Evolutionary conservation across 2,113 vertebrate genomes (phyloP).

Genomic region (Salvelinus alpinus): DNA sequence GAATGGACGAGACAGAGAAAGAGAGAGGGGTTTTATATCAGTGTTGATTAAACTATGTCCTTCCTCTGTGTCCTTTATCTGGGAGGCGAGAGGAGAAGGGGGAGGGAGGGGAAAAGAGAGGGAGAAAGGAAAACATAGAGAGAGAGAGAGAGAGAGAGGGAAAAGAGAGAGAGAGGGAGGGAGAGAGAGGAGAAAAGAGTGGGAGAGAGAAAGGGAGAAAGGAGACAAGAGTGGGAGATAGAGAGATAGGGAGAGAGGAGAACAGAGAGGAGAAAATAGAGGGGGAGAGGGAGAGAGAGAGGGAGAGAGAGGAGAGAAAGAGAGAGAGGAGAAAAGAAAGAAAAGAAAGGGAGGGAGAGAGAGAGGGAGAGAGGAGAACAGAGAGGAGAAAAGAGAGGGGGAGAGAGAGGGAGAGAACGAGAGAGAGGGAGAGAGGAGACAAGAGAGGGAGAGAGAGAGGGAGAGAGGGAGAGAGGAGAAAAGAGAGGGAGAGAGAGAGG

Average conservation of each 20-base stretch:
- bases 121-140: not conserved
- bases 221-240: not conserved
- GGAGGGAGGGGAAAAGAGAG: slow-evolving; percentile 36
- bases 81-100: not conserved
- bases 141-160: slow-evolving; percentile 11
- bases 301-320: too few species aligned
- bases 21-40: slow-evolving; percentile 5
- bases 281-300: slow-evolving; percentile 3
- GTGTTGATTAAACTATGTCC: slow-evolving; percentile 48
- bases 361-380: too few species aligned
- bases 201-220: not conserved
- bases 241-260: slow-evolving; percentile 5
- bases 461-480: not conserved
- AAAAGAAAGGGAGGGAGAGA: too few species aligned
- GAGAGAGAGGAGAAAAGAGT: too few species aligned
- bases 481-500: not conserved
- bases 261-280: slow-evolving; percentile 37
- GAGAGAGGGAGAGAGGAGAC: too few species aligned
- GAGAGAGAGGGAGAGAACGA: slow-evolving; percentile 11
- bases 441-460: too few species aligned
- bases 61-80: slow-evolving; percentile 32
- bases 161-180: not conserved
- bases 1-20: slow-evolving; percentile 1
- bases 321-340: too few species aligned
- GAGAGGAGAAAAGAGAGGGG: too few species aligned